These are phyloP conservation scores for Tricholauxania praeusta DNA, from an alignment of 2,888 invertebrate species.

Conservation along the genomic window DNA sequence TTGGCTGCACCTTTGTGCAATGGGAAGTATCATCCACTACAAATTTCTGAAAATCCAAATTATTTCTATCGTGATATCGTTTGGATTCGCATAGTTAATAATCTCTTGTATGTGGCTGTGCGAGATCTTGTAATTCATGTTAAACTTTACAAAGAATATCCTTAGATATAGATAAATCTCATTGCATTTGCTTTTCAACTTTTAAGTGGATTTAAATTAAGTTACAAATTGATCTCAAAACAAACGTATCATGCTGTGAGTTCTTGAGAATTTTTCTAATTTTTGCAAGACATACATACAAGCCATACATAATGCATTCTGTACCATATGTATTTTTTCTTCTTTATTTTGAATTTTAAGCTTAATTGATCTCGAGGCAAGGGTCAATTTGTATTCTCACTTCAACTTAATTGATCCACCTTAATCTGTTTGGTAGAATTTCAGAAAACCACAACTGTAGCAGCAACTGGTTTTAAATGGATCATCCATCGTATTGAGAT, in stretches of 20 bases:
- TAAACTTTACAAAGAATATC: too few relatives aligned
- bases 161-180: too few relatives aligned
- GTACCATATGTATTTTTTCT: neutral
- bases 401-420: slow-evolving; percentile 63
- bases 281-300: neutral
- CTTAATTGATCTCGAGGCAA: slow-evolving; percentile 57
- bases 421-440: slow-evolving; percentile 49
- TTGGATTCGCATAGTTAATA: too few relatives aligned
- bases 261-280: slow-evolving; percentile 14
- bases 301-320: neutral
- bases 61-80: too few relatives aligned
- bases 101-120: too few relatives aligned
- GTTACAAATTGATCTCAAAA: slow-evolving; percentile 60
- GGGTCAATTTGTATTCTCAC: slow-evolving; percentile 64
- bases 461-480: slow-evolving; percentile 24
- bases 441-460: slow-evolving; percentile 10
- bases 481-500: slow-evolving; percentile 33
- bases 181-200: slow-evolving; percentile 35
- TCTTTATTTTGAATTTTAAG: slow-evolving; percentile 36
- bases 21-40: too few relatives aligned
- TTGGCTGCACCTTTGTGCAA: too few relatives aligned
- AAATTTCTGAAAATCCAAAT: too few relatives aligned
- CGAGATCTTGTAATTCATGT: too few relatives aligned
- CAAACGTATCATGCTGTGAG: slow-evolving; percentile 41
- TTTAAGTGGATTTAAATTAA: slow-evolving; percentile 62